phyloP scores from a whole-genome alignment of 2,888 invertebrate species.

The Parnassius glacialis region DNA sequence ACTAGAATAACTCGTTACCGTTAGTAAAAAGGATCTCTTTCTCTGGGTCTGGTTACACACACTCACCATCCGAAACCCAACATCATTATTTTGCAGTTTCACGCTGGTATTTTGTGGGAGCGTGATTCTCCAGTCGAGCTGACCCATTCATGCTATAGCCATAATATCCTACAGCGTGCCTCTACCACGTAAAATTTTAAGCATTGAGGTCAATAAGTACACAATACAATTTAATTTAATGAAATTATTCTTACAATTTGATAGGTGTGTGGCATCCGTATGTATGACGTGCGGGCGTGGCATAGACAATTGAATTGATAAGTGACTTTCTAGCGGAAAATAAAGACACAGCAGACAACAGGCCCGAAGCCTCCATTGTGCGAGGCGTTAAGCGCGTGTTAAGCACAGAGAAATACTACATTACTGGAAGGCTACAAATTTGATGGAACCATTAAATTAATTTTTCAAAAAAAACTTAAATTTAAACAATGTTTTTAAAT shows the following conservation, averaged over 20 bases:
- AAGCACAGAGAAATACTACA: background rate
- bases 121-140: no score
- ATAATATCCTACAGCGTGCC: no score
- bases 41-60: no score
- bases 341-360: constrained; percentile 29
- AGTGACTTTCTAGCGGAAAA: constrained; percentile 64
- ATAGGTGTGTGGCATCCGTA: constrained; percentile 42
- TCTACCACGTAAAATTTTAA: background rate
- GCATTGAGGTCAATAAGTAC: constrained; percentile 3
- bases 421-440: background rate
- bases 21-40: no score
- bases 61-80: no score
- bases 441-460: background rate
- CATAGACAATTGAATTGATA: constrained; percentile 74
- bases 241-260: constrained; percentile 47
- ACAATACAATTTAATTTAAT: constrained; percentile 33
- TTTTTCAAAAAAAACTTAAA: no score
- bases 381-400: constrained; percentile 23
- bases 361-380: constrained; percentile 24
- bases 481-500: no score
- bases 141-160: no score
- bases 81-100: no score
- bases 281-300: constrained; percentile 51
- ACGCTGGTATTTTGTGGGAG: no score
- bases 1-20: no score